Evolutionary conservation across 2,113 vertebrate genomes (phyloP), one percentile per base, ranked within the genome.

Genomic region (Hippoglossus stenolepis): DNA sequence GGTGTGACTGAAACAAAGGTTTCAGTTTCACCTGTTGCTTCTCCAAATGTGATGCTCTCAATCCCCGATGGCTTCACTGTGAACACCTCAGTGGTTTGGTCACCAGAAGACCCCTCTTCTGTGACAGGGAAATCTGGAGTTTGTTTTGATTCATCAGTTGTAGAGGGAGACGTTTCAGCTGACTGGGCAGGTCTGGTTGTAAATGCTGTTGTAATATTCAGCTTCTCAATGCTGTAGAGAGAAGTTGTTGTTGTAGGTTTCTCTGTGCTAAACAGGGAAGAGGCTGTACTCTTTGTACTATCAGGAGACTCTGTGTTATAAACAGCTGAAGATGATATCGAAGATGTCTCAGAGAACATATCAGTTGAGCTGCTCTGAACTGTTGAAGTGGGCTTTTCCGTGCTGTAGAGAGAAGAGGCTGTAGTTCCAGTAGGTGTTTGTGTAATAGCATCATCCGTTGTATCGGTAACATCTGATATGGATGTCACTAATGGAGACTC

Each of bases 21-120:
- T 85, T 87, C 84, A 0, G 79, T 90, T 90, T 92, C 80, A 59
- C 77, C 89, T 60, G 85, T 79, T 65, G 75, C 84, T 77, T 91
- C 89, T 66, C 85, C 67, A 77, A 89, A 91, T 62, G 86, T 87
- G 51, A 66, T 4, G 0, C 49, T 85, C 7, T 80, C 68, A 21
- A 63, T 59, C 20, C 28, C 18, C 59, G 38, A 57, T 77, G 85
- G 56, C 60, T 59, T 58, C 47, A 43, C 24, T 21, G 80, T 76
- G 12, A 81, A 73, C 8, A 61, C 67, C 38, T 64, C 24, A 63
- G 65, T 58, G 7, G 67, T 61, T 59, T 77, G 64, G 71, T 75
- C 35, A 78, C 31, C 67, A 54, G 82, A 89, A 38, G 54, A 54
- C 23, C 74, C 65, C 28, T 26, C 63, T 7, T 82, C 85, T 73